Conservation (phyloP, 2,888 invertebrate genomes). For the Drosophila picticornis region DNA sequence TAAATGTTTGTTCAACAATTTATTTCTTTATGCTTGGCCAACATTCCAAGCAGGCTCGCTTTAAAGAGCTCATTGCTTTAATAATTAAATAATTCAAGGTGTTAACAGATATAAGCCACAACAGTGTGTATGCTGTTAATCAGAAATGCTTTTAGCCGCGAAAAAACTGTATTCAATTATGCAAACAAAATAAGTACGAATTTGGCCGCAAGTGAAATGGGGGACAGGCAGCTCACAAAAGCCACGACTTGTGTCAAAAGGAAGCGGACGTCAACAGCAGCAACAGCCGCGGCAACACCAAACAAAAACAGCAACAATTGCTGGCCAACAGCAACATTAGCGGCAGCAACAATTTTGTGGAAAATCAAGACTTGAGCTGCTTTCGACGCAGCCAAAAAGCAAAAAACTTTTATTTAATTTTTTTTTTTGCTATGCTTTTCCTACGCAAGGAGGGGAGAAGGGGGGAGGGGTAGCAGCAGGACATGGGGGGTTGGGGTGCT, state of each 20-base stretch:
- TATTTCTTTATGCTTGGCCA: neutral
- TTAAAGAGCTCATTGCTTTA: neutral
- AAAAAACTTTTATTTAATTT: conserved; percentile 22
- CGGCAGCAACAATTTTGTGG: conserved; percentile 19
- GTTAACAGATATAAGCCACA: conserved; percentile 18
- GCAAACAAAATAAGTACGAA: conserved; percentile 35
- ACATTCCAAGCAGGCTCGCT: neutral
- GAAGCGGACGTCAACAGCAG: conserved; percentile 39
- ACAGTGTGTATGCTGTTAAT: neutral
- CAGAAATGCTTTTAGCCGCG: neutral
- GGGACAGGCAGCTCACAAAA: conserved; percentile 35
- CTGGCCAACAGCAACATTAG: conserved; percentile 20
- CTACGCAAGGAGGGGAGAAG: neutral
- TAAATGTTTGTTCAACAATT: neutral
- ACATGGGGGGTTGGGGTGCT: neutral
- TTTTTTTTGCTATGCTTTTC: neutral
- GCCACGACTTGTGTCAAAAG: conserved; percentile 63
- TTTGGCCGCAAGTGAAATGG: conserved; percentile 15
- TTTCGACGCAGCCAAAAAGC: conserved; percentile 8
- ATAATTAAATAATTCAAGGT: conserved; percentile 3
- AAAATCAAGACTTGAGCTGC: conserved; percentile 35
- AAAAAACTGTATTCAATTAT: conserved; percentile 51
- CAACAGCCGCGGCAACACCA: conserved; percentile 28
- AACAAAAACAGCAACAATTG: conserved; percentile 23
- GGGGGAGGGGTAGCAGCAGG: too few species aligned